Base-by-base conservation (phyloP, 2,113 vertebrate species). In the Steatornis caripensis region DNA sequence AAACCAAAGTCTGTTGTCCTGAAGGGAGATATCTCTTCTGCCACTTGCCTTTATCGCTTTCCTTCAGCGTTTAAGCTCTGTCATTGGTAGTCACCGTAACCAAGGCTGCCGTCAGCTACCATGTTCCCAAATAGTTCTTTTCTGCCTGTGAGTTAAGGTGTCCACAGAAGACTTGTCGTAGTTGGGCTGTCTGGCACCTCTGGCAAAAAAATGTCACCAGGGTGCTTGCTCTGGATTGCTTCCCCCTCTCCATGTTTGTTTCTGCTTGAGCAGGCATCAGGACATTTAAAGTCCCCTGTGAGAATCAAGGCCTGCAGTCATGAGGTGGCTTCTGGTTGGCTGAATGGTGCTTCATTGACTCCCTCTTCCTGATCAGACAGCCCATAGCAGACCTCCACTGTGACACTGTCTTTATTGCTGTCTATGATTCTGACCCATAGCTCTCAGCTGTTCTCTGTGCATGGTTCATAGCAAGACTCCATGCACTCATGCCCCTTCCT, bases 61-160 rank as follows among this genome's bases (percentile, higher is more conserved):
- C 9, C 55, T 66, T 64, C 24, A 22, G 18, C 6, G 1, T 46
- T 45, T 71, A 90, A 80, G 18, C 36, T 78, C 30, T 51, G 36
- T 77, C 32, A 17, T 3, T 53, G 34, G 19, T 77, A 48, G 34
- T 76, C 43, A 32, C 14, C 60, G 43, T 36, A 55, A 36, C 45
- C 5, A 2, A 64, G 54, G 48, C 26, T 69, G 19, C 54, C 45
- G 18, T n/a, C 58, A 81, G 13, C 45, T 77, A 6, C 54, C 29
- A 4, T 4, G 3, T 87, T 90, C 54, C 36, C 11, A n/a, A 32
- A 14, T 16, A 68, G 22, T 64, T 77, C 49, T 54, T 87, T 30
- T 0, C 46, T 70, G 22, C 45, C n/a, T 1, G 0, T 34, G 32
- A 49, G 32, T 86, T 86, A 66, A 53, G 1, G 1, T n/a, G 32